phyloP scores from a whole-genome alignment of 2,113 vertebrate species.

The Tautogolabrus adspersus region DNA sequence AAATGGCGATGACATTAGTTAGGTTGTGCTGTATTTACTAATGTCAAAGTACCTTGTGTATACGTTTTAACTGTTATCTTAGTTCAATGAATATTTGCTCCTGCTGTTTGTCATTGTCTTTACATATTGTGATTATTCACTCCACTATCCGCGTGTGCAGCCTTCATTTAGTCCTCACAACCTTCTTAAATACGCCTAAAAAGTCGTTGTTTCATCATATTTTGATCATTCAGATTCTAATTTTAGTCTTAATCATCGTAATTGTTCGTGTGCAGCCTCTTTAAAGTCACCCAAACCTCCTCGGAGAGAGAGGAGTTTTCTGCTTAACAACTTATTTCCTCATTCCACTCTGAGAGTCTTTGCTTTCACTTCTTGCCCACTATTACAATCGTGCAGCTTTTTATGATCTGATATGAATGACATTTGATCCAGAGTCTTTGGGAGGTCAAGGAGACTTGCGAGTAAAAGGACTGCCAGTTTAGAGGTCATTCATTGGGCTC shows the following conservation, averaged over 20 bases:
- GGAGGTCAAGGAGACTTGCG: not conserved
- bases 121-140: not conserved
- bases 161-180: not conserved
- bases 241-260: not conserved
- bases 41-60: not conserved
- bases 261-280: not conserved
- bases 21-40: not conserved
- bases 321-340: not conserved
- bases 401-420: not conserved
- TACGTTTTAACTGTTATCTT: not conserved
- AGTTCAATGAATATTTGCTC: not conserved
- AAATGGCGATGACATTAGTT: not conserved
- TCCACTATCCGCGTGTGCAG: not conserved
- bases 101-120: not conserved
- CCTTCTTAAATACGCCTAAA: not conserved
- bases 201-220: not conserved
- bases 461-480: slow-evolving; percentile 21
- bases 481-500: slow-evolving; percentile 72
- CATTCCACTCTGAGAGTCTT: not conserved
- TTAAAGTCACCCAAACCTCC: not conserved
- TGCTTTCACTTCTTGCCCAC: not conserved
- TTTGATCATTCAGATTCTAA: not conserved
- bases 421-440: slow-evolving; percentile 17
- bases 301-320: too few relatives aligned
- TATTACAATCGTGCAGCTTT: not conserved